Evolutionary conservation across 2,113 vertebrate species (phyloP), one percentile per base, ranked within the genome.

Genomic region (Nesospiza acunhae): DNA sequence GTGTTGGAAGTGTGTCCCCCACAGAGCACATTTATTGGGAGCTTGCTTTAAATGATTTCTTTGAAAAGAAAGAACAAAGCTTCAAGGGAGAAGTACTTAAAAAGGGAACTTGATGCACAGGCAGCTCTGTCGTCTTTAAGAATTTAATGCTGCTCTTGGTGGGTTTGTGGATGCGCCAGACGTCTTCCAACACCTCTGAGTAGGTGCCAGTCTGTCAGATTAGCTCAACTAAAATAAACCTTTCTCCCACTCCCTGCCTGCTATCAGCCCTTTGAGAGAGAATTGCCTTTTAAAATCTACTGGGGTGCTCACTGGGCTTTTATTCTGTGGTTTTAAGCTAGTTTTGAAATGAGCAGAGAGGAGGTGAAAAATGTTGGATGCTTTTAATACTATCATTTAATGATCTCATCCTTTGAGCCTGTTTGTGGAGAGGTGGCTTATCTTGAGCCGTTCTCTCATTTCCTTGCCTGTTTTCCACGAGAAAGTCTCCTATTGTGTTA

Each of bases 201-300:
- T 86, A 93, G 91, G 89, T 95, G 96, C 94, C 93, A 95, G 94
- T 92, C 93, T 95, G 89, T 93, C 89, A 96, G 89, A 91, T 90
- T 80, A 96, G 60, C 94, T 94, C 86, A 86, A 21, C 89, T 90
- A 84, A 96, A 97, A 95, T 92, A 97, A 93, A 93, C 91, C 64
- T 86, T 89, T 96, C 91, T 95, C 91, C 89, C 80, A 84, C 68
- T 93, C 73, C 33, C 80, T 92, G 89, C 86, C 49, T 93, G 80
- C 94, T 90, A n/a, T 90, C 22, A 13, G 76, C 59, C 90, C 52
- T 89, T 92, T 69, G 83, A 93, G 76, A 70, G 76, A 80, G 86
- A 93, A 81, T 84, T 95, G 56, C 64, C 80, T 93, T 89, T 81
- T 89, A 75, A 90, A 87, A 59, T 13, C 9, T 63, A 30, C 83